These are phyloP conservation scores for Myotis vivesi DNA, from an alignment of 2,797 vertebrate species.

Conservation along the genomic window DNA sequence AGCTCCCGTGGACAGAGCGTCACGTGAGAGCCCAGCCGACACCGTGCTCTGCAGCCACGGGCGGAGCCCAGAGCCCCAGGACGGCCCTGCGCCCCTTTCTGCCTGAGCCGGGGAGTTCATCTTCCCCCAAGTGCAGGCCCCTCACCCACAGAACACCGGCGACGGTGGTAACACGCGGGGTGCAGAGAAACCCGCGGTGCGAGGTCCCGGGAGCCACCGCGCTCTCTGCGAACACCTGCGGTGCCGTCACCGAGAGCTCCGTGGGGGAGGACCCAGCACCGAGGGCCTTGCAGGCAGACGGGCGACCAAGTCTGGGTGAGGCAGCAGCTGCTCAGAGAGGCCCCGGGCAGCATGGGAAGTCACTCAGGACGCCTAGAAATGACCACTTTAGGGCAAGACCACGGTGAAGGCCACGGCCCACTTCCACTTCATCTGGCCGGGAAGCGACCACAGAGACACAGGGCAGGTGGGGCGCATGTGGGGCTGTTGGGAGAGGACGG, in stretches of 20 bases:
- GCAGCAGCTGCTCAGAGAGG: background rate
- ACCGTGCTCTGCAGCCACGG: background rate
- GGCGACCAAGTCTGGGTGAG: background rate
- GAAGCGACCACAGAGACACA: background rate
- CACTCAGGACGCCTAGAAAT: background rate
- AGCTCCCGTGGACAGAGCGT: too few relatives aligned
- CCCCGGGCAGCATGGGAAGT: too few relatives aligned
- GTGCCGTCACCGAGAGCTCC: accelerated
- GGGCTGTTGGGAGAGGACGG: accelerated
- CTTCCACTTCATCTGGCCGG: background rate
- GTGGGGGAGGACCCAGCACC: background rate
- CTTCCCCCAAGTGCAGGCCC: background rate
- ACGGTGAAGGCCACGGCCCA: accelerated
- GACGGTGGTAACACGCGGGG: background rate
- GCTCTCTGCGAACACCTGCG: background rate
- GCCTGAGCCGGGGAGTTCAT: background rate
- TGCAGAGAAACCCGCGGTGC: background rate
- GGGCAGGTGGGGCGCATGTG: background rate
- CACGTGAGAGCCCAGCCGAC: too few relatives aligned
- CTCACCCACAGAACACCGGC: background rate
- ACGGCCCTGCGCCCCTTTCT: background rate
- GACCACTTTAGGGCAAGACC: background rate
- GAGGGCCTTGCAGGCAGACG: accelerated
- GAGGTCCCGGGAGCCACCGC: accelerated
- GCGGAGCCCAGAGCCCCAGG: background rate